Evolutionary conservation across 2,888 invertebrate genomes (phyloP).

Genomic region (Glaucopsyche alexis): DNA sequence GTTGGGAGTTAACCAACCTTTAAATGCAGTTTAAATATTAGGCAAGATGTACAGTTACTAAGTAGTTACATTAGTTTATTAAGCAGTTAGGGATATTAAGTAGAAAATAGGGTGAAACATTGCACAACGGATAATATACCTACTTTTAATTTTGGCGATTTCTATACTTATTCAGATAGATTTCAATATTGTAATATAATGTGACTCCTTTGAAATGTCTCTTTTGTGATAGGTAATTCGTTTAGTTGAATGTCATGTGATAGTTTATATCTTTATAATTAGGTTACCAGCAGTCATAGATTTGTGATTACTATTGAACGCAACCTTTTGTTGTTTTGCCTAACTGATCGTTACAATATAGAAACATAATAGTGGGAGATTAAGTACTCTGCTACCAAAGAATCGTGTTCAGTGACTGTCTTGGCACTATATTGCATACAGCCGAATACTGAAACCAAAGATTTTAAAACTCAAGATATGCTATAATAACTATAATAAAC

Average conservation of each 20-base stretch:
- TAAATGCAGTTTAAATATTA: background rate
- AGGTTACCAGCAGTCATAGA: conserved; percentile 1
- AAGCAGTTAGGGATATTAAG: conserved; percentile 56
- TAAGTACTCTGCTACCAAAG: background rate
- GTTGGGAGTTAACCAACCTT: background rate
- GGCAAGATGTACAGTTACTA: conserved; percentile 50
- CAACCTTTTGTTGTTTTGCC: background rate
- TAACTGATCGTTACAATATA: conserved; percentile 8
- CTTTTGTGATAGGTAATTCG: conserved; percentile 8
- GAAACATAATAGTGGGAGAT: background rate
- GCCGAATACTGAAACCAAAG: no score
- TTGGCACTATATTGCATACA: no score
- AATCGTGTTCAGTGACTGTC: no score
- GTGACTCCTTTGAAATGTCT: background rate
- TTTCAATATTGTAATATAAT: conserved; percentile 17
- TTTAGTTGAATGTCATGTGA: conserved; percentile 18
- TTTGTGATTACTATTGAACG: background rate
- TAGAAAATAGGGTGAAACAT: conserved; percentile 21
- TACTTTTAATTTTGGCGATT: conserved; percentile 24
- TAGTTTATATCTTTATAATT: conserved; percentile 21
- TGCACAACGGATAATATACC: conserved; percentile 24
- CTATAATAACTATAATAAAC: no score
- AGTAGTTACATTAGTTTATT: conserved; percentile 53
- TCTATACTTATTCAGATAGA: conserved; percentile 18
- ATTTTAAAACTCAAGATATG: no score